These are phyloP conservation scores for Bradypodion pumilum DNA, from an alignment of 2,797 vertebrate species.

Conservation along the genomic window DNA sequence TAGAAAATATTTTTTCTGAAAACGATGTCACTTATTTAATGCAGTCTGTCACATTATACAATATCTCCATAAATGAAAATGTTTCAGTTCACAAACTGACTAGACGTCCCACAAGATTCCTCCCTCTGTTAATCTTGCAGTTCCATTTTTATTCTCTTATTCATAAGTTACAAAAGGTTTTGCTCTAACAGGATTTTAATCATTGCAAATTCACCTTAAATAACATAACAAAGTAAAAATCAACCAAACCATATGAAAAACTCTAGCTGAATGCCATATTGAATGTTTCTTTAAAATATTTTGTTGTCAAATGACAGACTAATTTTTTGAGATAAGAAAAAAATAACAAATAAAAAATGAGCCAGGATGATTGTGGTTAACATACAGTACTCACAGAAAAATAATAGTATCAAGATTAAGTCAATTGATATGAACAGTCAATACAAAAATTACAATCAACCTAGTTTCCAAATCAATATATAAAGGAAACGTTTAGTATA, in stretches of 20 bases:
- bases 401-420: no score
- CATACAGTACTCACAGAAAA: no score
- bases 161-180: conserved; percentile 6
- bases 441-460: no score
- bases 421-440: no score
- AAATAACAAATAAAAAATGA: no score
- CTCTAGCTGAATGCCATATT: neutral
- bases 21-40: neutral
- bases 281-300: neutral
- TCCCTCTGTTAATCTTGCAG: neutral
- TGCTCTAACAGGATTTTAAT: conserved; percentile 12
- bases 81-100: neutral
- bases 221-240: neutral
- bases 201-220: conserved; percentile 14
- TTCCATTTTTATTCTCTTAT: neutral
- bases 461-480: no score
- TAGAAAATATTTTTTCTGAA: conserved; percentile 1
- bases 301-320: neutral
- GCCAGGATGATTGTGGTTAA: no score
- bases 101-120: neutral
- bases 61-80: conserved; percentile 13
- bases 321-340: neutral
- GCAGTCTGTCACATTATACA: neutral
- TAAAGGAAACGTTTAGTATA: no score
- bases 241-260: conserved; percentile 15